Evolutionary conservation across 2,797 vertebrate genomes (phyloP), one percentile per base, ranked within the genome.

Genomic region (Notolepis coatsorum): DNA sequence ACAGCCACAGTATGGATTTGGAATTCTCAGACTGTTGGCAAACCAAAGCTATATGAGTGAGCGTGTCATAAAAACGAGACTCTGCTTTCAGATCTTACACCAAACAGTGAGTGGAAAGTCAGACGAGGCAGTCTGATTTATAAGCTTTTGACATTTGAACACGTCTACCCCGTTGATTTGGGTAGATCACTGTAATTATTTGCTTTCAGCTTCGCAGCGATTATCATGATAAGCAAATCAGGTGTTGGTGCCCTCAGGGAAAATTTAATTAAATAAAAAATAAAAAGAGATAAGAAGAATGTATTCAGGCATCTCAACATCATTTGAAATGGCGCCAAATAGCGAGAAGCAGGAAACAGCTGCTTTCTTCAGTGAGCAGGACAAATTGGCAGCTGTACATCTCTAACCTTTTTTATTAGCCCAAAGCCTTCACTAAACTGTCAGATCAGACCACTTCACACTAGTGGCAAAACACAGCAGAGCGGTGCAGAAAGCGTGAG

Each of bases 1-100:
- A n/a, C n/a, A n/a, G n/a, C 39, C 23, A 12, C 53, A 61, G 12
- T 46, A 17, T 17, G 31, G 17, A 58, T 65, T 46, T 80, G 68
- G 61, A 73, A 54, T 61, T 65, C 71, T 64, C 35, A 77, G 61
- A 74, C 65, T 65, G 61, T 81, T 86, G 77, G 80, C 63, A 66
- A 71, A 43, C 67, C 65, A 79, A 64, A 73, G 47, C 61, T 60
- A n/a, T n/a, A n/a, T n/a, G 42, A 31, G 60, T 61, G 1, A 3
- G n/a, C 18, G 13, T 52, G 28, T 68, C 38, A 75, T 69, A 71
- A 69, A 49, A 64, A 65, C 38, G 43, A 23, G 25, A 55, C 33
- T 65, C 27, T 21, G 4, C 39, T 51, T 71, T 77, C 27, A 57
- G 59, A 51, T 65, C 62, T 56, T 15, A 15, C 53, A 27, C 68